Percentiles rank a stretch among this genome's conserved stretches.
Evolutionary conservation across 2,888 invertebrate species (phyloP).

Genomic region (Caenorhabditis sp.): DNA sequence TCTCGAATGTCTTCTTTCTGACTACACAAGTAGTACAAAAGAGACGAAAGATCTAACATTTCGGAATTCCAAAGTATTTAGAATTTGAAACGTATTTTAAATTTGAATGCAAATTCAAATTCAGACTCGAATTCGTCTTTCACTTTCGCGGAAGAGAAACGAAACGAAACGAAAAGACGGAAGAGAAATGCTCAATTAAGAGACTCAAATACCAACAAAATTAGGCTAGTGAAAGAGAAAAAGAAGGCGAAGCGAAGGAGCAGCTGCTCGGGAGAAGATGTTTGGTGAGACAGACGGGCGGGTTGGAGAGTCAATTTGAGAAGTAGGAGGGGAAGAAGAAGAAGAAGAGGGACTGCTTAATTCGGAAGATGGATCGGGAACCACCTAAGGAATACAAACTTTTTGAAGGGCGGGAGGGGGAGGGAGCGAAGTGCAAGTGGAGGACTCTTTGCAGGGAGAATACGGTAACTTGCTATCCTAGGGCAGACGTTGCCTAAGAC

Average conservation of each 20-base stretch:
- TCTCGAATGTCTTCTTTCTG: slow-evolving; percentile 41
- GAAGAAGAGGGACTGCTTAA: slow-evolving; percentile 29
- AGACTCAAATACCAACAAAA: slow-evolving; percentile 44
- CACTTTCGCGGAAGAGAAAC: slow-evolving; percentile 3
- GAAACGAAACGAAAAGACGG: slow-evolving; percentile 3
- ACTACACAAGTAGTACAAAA: no score
- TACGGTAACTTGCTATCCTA: no score
- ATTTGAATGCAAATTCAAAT: no score
- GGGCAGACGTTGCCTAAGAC: no score
- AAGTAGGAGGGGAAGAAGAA: no score
- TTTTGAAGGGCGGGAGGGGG: background rate
- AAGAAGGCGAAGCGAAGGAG: slow-evolving; percentile 3
- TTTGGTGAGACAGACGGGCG: slow-evolving; percentile 29
- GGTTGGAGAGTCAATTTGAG: background rate
- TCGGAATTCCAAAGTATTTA: slow-evolving; percentile 36
- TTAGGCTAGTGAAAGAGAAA: background rate
- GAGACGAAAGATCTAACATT: no score
- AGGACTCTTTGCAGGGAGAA: no score
- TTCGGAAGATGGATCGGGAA: background rate
- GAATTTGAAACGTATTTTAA: no score
- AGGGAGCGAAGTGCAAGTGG: background rate
- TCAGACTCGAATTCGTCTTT: no score
- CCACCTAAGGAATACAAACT: slow-evolving; percentile 26
- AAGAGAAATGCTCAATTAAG: slow-evolving; percentile 45
- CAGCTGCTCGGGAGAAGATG: slow-evolving; percentile 34